Conservation (phyloP, 2,888 invertebrate genomes). For the Drosophila paracracens region DNA sequence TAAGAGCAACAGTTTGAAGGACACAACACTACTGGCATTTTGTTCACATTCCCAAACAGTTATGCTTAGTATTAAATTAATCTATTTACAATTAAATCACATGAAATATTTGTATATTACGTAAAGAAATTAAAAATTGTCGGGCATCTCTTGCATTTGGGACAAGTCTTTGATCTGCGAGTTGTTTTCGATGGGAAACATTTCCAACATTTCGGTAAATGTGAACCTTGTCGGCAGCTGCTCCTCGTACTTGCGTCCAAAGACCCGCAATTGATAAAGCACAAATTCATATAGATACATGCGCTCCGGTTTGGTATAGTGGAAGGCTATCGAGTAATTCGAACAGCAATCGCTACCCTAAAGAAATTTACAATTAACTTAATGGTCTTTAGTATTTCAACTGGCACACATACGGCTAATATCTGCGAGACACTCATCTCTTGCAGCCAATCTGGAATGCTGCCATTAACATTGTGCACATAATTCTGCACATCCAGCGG, state of each 20-base stretch:
- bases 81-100: constrained; percentile 32
- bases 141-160: constrained; percentile 59
- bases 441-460: constrained; percentile 67
- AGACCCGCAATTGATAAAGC: constrained; percentile 94
- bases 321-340: constrained; percentile 97
- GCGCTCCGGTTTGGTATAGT: constrained; percentile 95
- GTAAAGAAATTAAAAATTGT: constrained; percentile 58
- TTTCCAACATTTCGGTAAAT: constrained; percentile 38
- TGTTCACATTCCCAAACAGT: neutral
- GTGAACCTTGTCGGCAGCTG: constrained; percentile 45
- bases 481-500: constrained; percentile 61
- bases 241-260: constrained; percentile 84
- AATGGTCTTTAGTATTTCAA: neutral
- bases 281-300: constrained; percentile 98
- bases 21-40: neutral
- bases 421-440: constrained; percentile 83
- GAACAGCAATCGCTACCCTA: constrained; percentile 96
- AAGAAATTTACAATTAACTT: neutral
- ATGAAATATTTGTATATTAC: constrained; percentile 8
- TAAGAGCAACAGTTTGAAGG: neutral
- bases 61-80: neutral
- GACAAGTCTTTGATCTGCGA: constrained; percentile 49
- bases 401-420: constrained; percentile 86
- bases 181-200: constrained; percentile 68
- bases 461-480: constrained; percentile 48